Base-by-base conservation (phyloP, 2,797 vertebrate genomes). In the Pseudochaenichthys georgianus region DNA sequence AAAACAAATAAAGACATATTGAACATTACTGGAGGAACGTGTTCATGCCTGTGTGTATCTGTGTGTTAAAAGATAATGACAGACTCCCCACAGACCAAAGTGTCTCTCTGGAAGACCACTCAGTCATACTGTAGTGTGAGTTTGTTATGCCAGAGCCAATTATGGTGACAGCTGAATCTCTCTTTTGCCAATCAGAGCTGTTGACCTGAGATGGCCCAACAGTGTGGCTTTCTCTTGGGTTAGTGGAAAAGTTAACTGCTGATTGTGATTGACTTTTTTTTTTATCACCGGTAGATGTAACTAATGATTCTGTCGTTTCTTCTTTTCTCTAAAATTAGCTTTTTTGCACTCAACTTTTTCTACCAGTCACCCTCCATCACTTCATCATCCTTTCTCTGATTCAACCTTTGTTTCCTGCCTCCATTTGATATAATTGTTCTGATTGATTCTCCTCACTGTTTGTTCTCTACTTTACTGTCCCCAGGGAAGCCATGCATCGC, bases 401-500 rank as follows among this genome's bases (percentile, higher is more conserved):
- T 71, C n/a, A 0, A 16, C 45, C 8, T 50, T 70, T 60, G 28
- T 63, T n/a, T 38, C 21, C 17, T 62, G 8, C 38, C 0, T 73
- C 5, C 7, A 6, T 31, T 34, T 46, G 38, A 46, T 58, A 17
- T 75, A 21, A 17, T 17, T 47, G 38, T 50, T 31, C 9, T 63
- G 34, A 62, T 58, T 68, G 16, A 34, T 50, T 64, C 21, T 66
- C 62, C 60, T 72, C 41, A 52, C 21, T 46, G 5, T 79, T 38
- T 63, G 34, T 43, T 58, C 21, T 62, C 31, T 10, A 67, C 34
- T 63, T 53, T 64, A 42, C 59, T 72, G 21, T 69, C 62, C 73
- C 28, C 93, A 99, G 97, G 94, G 95, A 95, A 75, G 95, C 85
- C 88, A 99, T 99, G 97, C 97, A 98, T 84, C 96, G 97, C 23